These are phyloP conservation scores for Picus viridis DNA, from an alignment of 2,797 vertebrate species.

Conservation along the genomic window DNA sequence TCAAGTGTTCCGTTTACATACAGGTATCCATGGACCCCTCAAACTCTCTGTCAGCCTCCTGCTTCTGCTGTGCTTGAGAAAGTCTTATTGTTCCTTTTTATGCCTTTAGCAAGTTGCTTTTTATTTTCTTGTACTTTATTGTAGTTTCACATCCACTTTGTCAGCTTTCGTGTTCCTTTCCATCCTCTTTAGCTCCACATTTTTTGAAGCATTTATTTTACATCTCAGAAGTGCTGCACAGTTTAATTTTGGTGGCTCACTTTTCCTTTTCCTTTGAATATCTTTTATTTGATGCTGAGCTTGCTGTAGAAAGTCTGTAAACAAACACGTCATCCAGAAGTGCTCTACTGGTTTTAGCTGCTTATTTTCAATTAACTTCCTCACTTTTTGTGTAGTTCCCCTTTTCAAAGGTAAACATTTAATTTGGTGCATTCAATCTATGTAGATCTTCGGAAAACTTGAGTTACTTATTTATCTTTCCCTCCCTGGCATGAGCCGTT, in stretches of 20 bases:
- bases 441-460: neutral
- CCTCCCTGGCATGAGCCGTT: neutral
- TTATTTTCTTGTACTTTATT: neutral
- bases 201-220: neutral
- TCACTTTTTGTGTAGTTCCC: neutral
- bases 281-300: neutral
- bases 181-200: neutral
- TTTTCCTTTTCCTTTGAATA: neutral
- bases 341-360: neutral
- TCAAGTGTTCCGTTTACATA: neutral
- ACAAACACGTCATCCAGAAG: neutral
- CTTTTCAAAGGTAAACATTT: constrained; percentile 5
- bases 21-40: neutral
- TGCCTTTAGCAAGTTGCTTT: neutral
- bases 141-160: neutral
- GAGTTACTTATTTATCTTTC: neutral
- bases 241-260: neutral
- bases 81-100: neutral
- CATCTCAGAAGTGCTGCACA: neutral
- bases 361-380: neutral
- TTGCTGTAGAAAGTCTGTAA: neutral
- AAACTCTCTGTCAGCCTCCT: neutral
- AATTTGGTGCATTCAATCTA: neutral
- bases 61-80: neutral
- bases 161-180: neutral